Conservation (phyloP, 2,797 vertebrate species). For the Alfaro cultratus region DNA sequence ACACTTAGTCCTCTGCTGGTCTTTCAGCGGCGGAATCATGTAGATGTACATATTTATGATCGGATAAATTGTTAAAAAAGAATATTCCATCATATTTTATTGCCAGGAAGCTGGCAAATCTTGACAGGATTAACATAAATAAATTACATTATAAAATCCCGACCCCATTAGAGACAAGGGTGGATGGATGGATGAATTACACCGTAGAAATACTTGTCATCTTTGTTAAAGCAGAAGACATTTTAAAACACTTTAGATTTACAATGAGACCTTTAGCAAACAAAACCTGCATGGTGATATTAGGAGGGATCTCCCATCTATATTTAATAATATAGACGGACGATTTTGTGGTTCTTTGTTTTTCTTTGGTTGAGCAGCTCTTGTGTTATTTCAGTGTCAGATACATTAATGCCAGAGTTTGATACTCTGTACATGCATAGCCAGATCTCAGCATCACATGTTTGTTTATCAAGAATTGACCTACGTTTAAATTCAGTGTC, state of each 20-base stretch:
- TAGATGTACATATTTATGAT: constrained; percentile 12
- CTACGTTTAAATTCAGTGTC: not conserved
- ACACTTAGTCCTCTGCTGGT: not conserved
- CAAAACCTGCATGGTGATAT: not conserved
- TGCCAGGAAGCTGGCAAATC: not conserved
- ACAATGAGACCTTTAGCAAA: not conserved
- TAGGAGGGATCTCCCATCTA: not conserved
- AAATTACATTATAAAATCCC: not conserved
- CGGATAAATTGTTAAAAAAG: not conserved
- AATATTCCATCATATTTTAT: not conserved
- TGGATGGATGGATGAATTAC: too few species aligned
- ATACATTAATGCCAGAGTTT: not conserved
- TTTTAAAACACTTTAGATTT: not conserved
- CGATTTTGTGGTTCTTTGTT: not conserved
- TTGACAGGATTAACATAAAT: not conserved
- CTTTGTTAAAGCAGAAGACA: not conserved
- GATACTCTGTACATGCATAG: not conserved
- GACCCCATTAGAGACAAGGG: too few species aligned
- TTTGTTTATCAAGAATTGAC: not conserved
- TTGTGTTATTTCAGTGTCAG: not conserved
- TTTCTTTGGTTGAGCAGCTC: not conserved
- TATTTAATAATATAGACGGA: not conserved
- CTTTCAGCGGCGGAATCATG: not conserved
- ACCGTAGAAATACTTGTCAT: not conserved
- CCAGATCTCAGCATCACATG: not conserved